Evolutionary conservation across 2,797 vertebrate species (phyloP), one percentile per base, ranked within the genome.

Genomic region (Melanotaenia nigrans): DNA sequence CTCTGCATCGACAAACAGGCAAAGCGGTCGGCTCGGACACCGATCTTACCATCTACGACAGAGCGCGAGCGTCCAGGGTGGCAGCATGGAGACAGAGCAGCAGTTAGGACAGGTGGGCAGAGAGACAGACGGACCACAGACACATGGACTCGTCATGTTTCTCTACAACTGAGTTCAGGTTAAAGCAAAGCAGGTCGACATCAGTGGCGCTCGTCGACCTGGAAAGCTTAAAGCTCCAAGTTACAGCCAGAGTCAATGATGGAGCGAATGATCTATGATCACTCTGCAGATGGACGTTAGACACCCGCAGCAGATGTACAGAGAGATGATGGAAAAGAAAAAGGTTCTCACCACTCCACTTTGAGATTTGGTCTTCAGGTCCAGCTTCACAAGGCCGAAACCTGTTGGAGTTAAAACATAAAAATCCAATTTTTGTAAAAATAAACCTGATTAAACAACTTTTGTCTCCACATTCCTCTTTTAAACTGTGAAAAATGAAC

Each of bases 281-380:
- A 18, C 4, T 20, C 42, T 45, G 42, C 42, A 45, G 42, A 45
- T 18, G 42, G 5, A 45, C 5, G 38, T 40, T 40, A 13, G 36
- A 13, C 36, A 38, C 11, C 36, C 12, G 36, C 36, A 38, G 12
- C 12, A 51, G 20, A 35, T 33, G 32, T 8, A 6, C 32, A 33
- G 9, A 36, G 40, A 64, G 40, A 30, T 35, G 18, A 6, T 0
- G 28, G 24, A 24, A 24, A 28, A 56, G 47, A 38, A 63, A 64
- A 42, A 7, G 32, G 7, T 68, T 66, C 96, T 97, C 87, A 99
- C 98, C 95, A 99, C 96, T 85, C 97, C 97, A 73, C 92, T 97
- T 66, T 96, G 96, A 66, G 97, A 98, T 89, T 96, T 99, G 80
- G 97, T 98, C 94, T 95, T 99, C 78, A 99, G 76, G 82, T 99